phyloP scores from a whole-genome alignment of 2,797 vertebrate genomes.

The Benthosema pterotum region DNA sequence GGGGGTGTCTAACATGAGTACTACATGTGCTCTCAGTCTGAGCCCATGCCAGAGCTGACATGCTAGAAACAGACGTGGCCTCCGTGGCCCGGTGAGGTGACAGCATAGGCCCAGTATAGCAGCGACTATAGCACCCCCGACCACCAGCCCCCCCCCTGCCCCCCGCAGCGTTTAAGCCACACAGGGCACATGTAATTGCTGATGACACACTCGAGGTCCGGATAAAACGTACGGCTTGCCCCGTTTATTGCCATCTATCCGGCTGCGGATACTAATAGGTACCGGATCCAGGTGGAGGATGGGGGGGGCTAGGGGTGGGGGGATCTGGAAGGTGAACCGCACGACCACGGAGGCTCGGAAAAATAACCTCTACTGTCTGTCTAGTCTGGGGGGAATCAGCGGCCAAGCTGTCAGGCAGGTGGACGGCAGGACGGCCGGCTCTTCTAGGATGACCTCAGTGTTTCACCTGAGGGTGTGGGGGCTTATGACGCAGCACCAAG shows the following conservation, averaged over 20 bases:
- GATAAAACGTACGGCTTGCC: conserved; percentile 42
- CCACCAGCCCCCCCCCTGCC: conserved; percentile 12
- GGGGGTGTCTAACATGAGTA: conserved; percentile 18
- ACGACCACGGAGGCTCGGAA: conserved; percentile 28
- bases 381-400: conserved; percentile 43
- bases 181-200: conserved; percentile 59
- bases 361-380: conserved; percentile 29
- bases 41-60: conserved; percentile 27
- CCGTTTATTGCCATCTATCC: too few species aligned
- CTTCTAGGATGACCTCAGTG: conserved; percentile 18
- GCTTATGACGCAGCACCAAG: too few species aligned
- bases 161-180: conserved; percentile 29
- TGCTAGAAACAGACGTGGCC: conserved; percentile 4
- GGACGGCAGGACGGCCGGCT: neutral
- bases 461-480: neutral
- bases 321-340: conserved; percentile 12
- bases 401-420: conserved; percentile 42
- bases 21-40: conserved; percentile 32
- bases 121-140: too few species aligned
- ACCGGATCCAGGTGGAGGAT: conserved; percentile 45
- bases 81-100: conserved; percentile 30
- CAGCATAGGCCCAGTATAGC: conserved; percentile 5
- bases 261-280: too few species aligned
- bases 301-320: neutral
- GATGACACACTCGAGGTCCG: conserved; percentile 38